These are phyloP conservation scores for Doryteuthis pealeii DNA, from an alignment of 1,140 invertebrate genomes.

Conservation along the genomic window DNA sequence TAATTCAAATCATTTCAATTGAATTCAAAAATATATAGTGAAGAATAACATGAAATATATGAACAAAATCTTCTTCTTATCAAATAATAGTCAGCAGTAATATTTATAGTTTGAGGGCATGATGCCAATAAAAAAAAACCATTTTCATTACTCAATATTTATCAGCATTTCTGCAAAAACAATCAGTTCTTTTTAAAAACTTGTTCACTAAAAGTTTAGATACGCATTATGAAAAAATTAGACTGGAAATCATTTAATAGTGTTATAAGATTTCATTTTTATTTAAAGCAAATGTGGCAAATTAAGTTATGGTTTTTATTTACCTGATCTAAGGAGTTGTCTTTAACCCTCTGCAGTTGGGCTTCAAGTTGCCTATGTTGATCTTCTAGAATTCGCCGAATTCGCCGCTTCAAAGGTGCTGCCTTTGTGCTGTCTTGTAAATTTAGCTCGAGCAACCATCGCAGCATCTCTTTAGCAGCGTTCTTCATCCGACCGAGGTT, in stretches of 20 bases:
- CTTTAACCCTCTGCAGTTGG: constrained; percentile 70
- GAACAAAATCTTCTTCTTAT: no score
- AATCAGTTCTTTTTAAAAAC: no score
- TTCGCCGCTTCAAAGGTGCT: constrained; percentile 91
- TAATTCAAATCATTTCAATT: no score
- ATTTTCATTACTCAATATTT: no score
- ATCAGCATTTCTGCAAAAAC: no score
- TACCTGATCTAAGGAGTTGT: constrained; percentile 85
- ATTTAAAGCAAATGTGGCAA: not conserved
- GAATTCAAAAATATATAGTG: no score
- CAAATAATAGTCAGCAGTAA: no score
- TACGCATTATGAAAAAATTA: not conserved
- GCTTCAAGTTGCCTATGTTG: constrained; percentile 83
- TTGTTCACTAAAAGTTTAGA: no score
- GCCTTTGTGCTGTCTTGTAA: constrained; percentile 91
- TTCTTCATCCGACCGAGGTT: constrained; percentile 29
- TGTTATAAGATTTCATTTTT: not conserved
- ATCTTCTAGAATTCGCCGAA: constrained; percentile 96
- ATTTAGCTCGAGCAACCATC: constrained; percentile 89
- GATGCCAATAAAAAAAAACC: no score
- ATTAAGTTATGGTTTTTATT: not conserved
- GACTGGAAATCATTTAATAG: not conserved
- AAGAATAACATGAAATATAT: no score
- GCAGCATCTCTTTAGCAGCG: constrained; percentile 70
- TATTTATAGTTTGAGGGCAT: no score